A percentile compares a stretch with the other conserved stretches of the same genome.
phyloP scores from a whole-genome alignment of 1,140 invertebrate species.

The Ooceraea biroi region DNA sequence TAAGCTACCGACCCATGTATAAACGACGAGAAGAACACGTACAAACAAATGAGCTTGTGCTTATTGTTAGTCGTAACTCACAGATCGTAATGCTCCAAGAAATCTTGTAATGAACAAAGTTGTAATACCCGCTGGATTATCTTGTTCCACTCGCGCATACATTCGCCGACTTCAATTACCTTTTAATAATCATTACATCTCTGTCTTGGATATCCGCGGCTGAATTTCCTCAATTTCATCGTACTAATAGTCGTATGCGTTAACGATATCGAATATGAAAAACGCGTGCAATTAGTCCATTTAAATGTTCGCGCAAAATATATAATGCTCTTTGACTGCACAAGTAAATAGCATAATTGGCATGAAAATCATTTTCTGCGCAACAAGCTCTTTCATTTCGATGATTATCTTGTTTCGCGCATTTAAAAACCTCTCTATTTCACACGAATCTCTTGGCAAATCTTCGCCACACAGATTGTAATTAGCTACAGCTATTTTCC shows the following conservation, averaged over 20 bases:
- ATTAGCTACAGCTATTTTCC: conserved; percentile 59
- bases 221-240: conserved; percentile 61
- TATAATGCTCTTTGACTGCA: conserved; percentile 2
- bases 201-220: conserved; percentile 24
- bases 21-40: conserved; percentile 25
- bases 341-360: background rate
- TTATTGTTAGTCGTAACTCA: conserved; percentile 56
- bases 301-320: conserved; percentile 35
- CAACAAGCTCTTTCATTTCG: background rate
- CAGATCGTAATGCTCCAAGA: conserved; percentile 8
- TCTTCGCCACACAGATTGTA: conserved; percentile 34
- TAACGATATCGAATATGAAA: conserved; percentile 38
- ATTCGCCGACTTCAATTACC: conserved; percentile 64
- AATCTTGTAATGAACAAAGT: conserved; percentile 62
- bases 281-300: background rate
- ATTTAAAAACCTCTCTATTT: conserved; percentile 10
- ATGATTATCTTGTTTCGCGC: background rate
- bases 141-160: conserved; percentile 9
- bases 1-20: conserved; percentile 32
- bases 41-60: conserved; percentile 18
- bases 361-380: background rate
- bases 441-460: background rate
- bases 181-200: conserved; percentile 62
- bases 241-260: conserved; percentile 60
- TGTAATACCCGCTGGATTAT: conserved; percentile 54